A percentile compares a stretch with the other conserved stretches of the same genome.
Conservation (phyloP, 2,888 invertebrate species). For the Nomada goodeniana region DNA sequence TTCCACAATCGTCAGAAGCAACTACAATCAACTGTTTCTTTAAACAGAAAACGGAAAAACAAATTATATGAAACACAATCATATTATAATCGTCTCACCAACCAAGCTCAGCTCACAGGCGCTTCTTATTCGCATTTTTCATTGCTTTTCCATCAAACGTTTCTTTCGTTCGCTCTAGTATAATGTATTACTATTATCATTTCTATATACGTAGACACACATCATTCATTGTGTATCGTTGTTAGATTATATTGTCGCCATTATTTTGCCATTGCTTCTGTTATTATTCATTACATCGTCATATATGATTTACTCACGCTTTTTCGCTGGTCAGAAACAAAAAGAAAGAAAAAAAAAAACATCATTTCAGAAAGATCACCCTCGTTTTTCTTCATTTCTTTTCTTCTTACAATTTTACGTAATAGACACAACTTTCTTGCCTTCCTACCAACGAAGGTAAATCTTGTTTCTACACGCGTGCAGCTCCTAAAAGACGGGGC, state of each 20-base stretch:
- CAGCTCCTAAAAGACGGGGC: conserved; percentile 46
- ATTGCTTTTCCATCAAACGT: conserved; percentile 63
- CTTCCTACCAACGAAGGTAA: conserved; percentile 34
- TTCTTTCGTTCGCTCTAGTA: conserved; percentile 71
- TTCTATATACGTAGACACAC: conserved; percentile 51
- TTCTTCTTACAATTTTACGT: too few relatives aligned
- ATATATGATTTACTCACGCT: conserved; percentile 61
- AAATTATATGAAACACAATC: conserved; percentile 60
- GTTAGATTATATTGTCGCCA: conserved; percentile 59
- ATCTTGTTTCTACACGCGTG: conserved; percentile 30
- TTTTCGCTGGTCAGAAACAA: conserved; percentile 61
- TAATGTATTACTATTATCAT: conserved; percentile 59
- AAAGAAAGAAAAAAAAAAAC: conserved; percentile 24
- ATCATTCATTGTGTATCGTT: conserved; percentile 67
- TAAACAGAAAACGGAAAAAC: not conserved
- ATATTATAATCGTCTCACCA: conserved; percentile 41
- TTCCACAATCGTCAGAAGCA: conserved; percentile 26
- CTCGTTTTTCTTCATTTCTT: not conserved
- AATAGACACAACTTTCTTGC: conserved; percentile 9
- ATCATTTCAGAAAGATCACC: conserved; percentile 27
- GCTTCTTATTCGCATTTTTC: conserved; percentile 68
- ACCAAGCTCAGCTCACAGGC: conserved; percentile 61
- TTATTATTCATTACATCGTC: conserved; percentile 54
- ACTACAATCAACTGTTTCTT: not conserved
- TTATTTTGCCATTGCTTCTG: conserved; percentile 59